Percentiles rank a stretch among this genome's conserved stretches.
Evolutionary conservation across 1,140 invertebrate species (phyloP).

Genomic region (Drosophila carrolli): DNA sequence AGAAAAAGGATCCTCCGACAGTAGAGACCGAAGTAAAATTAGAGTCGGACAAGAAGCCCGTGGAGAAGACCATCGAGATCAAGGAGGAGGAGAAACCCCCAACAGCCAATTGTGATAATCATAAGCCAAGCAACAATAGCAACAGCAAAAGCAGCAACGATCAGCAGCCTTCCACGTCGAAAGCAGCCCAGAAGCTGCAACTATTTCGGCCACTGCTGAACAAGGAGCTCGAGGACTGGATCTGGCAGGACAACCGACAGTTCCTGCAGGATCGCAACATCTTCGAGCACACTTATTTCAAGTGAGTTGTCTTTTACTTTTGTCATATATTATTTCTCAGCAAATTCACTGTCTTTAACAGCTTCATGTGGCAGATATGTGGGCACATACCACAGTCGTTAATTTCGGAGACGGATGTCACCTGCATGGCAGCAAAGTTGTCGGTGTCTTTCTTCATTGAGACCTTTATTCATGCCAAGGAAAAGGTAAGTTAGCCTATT

Average conservation of each 20-base stretch:
- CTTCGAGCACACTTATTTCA: conserved; percentile 97
- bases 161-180: conserved; percentile 71
- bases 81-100: conserved; percentile 51
- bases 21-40: neutral
- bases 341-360: conserved; percentile 78
- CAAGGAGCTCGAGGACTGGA: conserved; percentile 94
- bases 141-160: conserved; percentile 41
- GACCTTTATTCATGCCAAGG: conserved; percentile 98
- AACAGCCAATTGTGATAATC: conserved; percentile 83
- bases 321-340: neutral
- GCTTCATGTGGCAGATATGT: conserved; percentile 98
- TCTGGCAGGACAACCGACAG: conserved; percentile 98
- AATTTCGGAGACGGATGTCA: conserved; percentile 91
- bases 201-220: conserved; percentile 86
- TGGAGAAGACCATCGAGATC: conserved; percentile 6
- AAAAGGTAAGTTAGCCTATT: conserved; percentile 89
- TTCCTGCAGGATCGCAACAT: conserved; percentile 98
- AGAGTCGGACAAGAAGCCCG: conserved; percentile 1
- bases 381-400: conserved; percentile 96
- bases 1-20: neutral
- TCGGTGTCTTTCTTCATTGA: conserved; percentile 98
- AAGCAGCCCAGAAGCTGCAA: conserved; percentile 64
- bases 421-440: conserved; percentile 93
- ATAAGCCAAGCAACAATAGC: conserved; percentile 66
- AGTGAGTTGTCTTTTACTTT: conserved; percentile 87